These are phyloP conservation scores for Morelia viridis DNA, from an alignment of 2,797 vertebrate species.

Conservation along the genomic window DNA sequence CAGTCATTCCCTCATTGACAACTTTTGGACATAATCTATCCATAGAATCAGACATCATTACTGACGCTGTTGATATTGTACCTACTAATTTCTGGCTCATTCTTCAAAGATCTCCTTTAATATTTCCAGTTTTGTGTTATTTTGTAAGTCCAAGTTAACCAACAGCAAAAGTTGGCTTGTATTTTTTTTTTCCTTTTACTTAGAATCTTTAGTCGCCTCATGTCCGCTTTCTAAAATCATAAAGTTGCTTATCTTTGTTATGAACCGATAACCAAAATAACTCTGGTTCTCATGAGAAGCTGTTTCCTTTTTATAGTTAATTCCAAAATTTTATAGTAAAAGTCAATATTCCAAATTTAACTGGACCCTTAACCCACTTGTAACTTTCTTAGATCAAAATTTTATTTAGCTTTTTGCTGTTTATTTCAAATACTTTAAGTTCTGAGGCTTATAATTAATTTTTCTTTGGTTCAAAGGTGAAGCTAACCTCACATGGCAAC, in stretches of 20 bases:
- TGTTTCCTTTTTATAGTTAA: neutral
- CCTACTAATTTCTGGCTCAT: neutral
- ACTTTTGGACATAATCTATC: neutral
- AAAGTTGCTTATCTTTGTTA: neutral
- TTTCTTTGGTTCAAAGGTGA: neutral
- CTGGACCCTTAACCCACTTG: neutral
- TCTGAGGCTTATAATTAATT: neutral
- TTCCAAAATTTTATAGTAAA: neutral
- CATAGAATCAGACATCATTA: neutral
- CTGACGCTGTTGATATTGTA: neutral
- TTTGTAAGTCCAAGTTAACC: neutral
- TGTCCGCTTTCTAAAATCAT: neutral
- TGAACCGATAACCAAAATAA: neutral
- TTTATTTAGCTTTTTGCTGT: neutral
- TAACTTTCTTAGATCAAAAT: neutral
- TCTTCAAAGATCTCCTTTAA: neutral
- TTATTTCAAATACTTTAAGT: neutral
- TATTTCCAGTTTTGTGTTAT: neutral
- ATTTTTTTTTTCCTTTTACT: neutral
- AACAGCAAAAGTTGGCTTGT: neutral
- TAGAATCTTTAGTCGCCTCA: neutral
- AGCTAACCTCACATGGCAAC: neutral
- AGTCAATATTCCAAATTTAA: neutral
- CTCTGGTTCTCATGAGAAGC: neutral
- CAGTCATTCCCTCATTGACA: neutral